phyloP scores from a whole-genome alignment of 2,888 invertebrate species.

The Lepidochrysops patricia region DNA sequence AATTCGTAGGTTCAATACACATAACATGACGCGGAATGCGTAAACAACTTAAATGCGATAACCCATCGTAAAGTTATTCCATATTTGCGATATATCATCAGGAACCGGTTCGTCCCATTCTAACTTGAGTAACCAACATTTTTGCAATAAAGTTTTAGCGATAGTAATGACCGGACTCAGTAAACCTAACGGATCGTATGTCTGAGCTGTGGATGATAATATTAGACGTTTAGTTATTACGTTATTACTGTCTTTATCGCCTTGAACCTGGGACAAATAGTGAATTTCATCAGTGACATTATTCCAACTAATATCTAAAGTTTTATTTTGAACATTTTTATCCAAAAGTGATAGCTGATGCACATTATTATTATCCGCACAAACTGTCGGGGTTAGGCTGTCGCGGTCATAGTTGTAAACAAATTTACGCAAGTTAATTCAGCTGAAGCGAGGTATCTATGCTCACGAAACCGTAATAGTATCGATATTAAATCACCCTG shows the following conservation, averaged over 20 bases:
- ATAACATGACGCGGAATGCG: not conserved
- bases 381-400: not conserved
- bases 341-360: conserved; percentile 1
- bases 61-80: not conserved
- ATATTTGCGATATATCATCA: not conserved
- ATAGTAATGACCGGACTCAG: conserved; percentile 21
- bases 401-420: not conserved
- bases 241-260: not conserved
- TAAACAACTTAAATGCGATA: not conserved
- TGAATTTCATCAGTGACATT: conserved; percentile 16
- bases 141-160: conserved; percentile 25
- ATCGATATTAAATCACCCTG: not conserved
- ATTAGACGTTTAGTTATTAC: conserved; percentile 18
- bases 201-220: conserved; percentile 21
- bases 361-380: not conserved
- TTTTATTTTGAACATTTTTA: conserved; percentile 15
- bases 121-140: not conserved
- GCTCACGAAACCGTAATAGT: not conserved
- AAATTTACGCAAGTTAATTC: not conserved
- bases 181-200: conserved; percentile 27
- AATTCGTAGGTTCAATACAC: conserved; percentile 18
- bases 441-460: not conserved
- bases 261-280: conserved; percentile 14
- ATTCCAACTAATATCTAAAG: conserved; percentile 21
- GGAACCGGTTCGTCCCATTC: conserved; percentile 1